These are phyloP conservation scores for Rutpela maculata DNA, from an alignment of 2,888 invertebrate species.

Conservation along the genomic window DNA sequence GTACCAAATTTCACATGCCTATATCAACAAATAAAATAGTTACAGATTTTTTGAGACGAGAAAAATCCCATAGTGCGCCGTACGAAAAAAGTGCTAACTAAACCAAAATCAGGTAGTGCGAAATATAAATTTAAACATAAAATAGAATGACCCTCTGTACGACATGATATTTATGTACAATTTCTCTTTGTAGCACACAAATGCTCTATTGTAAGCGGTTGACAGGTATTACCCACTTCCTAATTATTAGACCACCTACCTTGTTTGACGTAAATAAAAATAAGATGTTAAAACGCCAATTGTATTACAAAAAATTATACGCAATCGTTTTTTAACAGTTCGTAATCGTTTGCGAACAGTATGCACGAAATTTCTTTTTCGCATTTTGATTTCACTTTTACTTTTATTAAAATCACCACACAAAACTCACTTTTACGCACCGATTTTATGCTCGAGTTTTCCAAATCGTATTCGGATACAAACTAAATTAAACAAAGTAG, in stretches of 20 bases:
- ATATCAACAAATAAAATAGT: too few species aligned
- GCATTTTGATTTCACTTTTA: neutral
- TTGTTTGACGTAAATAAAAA: constrained; percentile 15
- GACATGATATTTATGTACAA: neutral
- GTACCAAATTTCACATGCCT: too few species aligned
- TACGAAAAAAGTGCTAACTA: too few species aligned
- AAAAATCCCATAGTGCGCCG: too few species aligned
- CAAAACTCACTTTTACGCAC: neutral
- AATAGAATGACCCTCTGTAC: too few species aligned
- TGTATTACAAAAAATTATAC: neutral
- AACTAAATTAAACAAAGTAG: constrained; percentile 13
- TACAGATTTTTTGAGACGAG: too few species aligned
- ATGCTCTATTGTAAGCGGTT: neutral
- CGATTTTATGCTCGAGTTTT: neutral
- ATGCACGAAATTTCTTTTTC: neutral
- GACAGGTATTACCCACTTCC: constrained; percentile 19
- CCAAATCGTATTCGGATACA: neutral
- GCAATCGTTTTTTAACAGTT: constrained; percentile 6
- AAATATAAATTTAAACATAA: too few species aligned
- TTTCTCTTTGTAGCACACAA: neutral
- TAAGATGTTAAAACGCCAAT: constrained; percentile 13
- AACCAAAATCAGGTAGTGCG: too few species aligned
- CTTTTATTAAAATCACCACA: neutral
- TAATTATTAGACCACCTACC: constrained; percentile 35
- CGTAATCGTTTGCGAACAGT: constrained; percentile 24